Evolutionary conservation across 2,888 invertebrate species (phyloP).

Genomic region (Microctonus hyperodae): DNA sequence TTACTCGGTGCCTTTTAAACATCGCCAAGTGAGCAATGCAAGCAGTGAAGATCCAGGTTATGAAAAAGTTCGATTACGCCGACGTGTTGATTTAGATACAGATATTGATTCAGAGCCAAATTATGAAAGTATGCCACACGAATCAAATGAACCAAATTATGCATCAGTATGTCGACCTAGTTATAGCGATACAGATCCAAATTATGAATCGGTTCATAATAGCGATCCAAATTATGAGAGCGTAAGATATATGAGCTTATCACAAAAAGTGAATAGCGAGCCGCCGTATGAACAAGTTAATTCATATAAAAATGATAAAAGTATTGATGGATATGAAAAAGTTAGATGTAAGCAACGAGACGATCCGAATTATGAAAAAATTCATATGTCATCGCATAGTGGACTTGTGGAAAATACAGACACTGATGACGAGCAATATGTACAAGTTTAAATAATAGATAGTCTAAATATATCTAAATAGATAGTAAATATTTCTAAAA

Average conservation of each 20-base stretch:
- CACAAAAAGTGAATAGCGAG: constrained; percentile 66
- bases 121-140: constrained; percentile 76
- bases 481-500: too few relatives aligned
- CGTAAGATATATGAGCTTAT: constrained; percentile 74
- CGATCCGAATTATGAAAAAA: constrained; percentile 47
- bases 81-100: constrained; percentile 53
- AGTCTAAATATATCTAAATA: not conserved
- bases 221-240: constrained; percentile 84
- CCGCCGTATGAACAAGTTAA: constrained; percentile 64
- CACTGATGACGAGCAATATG: constrained; percentile 58
- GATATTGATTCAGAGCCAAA: constrained; percentile 74
- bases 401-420: constrained; percentile 45
- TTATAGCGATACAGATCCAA: constrained; percentile 78
- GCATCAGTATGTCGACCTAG: constrained; percentile 65
- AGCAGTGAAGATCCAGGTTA: constrained; percentile 64
- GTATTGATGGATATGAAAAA: constrained; percentile 43
- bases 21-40: constrained; percentile 56
- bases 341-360: constrained; percentile 38
- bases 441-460: constrained; percentile 51
- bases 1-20: constrained; percentile 55
- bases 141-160: constrained; percentile 67
- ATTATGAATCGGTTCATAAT: constrained; percentile 74
- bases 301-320: constrained; percentile 39
- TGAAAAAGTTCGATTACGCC: constrained; percentile 64
- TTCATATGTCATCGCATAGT: constrained; percentile 34